Evolutionary conservation across 1,140 invertebrate genomes (phyloP).

Genomic region (Mya arenaria): DNA sequence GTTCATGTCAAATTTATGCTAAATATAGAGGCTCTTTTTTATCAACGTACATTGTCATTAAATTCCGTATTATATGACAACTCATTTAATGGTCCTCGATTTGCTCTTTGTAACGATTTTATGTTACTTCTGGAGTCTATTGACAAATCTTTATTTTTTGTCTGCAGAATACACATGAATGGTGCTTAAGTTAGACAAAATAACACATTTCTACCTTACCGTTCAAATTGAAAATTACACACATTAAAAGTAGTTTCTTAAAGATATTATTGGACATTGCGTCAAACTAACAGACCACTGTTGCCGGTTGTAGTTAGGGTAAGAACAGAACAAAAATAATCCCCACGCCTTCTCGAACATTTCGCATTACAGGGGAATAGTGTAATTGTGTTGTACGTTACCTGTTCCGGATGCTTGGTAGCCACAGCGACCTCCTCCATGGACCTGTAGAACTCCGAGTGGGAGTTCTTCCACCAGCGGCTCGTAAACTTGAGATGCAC

Average conservation of each 20-base stretch:
- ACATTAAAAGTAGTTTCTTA: neutral
- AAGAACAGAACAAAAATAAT: neutral
- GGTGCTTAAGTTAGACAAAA: too few species aligned
- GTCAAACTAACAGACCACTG: neutral
- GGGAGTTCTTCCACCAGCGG: slow-evolving; percentile 2
- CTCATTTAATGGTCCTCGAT: neutral
- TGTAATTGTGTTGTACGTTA: neutral
- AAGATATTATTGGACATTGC: neutral
- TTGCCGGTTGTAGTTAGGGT: neutral
- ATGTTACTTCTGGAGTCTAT: neutral
- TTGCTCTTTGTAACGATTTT: neutral
- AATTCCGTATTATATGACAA: neutral
- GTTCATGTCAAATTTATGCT: neutral
- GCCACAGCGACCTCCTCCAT: slow-evolving; percentile 20
- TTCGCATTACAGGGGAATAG: neutral
- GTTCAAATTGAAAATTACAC: neutral
- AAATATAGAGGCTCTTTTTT: neutral
- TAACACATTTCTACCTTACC: neutral
- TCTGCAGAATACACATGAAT: neutral
- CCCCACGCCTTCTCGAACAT: neutral
- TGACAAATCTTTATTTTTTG: neutral
- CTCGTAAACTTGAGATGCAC: slow-evolving; percentile 35
- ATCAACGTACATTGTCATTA: neutral
- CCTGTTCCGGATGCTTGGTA: slow-evolving; percentile 21
- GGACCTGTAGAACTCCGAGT: neutral